A percentile compares a stretch with the other conserved stretches of the same genome.
Evolutionary conservation across 2,888 invertebrate genomes (phyloP).

Genomic region (Cactoblastis cactorum): DNA sequence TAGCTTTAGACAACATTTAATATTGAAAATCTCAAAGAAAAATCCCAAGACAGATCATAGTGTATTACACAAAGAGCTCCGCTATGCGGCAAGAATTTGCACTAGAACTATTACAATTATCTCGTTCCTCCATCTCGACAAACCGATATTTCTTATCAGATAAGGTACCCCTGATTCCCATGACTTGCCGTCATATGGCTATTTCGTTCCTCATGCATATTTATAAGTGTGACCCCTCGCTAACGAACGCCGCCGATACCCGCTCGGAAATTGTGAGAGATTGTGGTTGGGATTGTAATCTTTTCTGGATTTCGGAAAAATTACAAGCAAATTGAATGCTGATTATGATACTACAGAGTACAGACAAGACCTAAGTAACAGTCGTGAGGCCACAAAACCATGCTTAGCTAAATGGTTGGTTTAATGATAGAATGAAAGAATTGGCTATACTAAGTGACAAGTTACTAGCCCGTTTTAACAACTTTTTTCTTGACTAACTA

Average conservation of each 20-base stretch:
- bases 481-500: too few species aligned
- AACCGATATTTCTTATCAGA: conserved; percentile 14
- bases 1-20: too few species aligned
- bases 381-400: too few species aligned
- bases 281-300: conserved; percentile 4
- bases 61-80: not conserved
- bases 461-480: too few species aligned
- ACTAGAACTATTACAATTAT: not conserved
- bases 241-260: conserved; percentile 23
- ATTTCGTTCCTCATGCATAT: conserved; percentile 52
- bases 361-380: not conserved
- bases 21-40: too few species aligned
- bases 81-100: not conserved
- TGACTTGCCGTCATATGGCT: conserved; percentile 38
- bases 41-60: too few species aligned
- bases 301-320: conserved; percentile 4
- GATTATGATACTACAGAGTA: too few species aligned
- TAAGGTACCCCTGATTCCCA: conserved; percentile 8
- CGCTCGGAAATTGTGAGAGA: not conserved
- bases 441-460: too few species aligned
- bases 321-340: too few species aligned
- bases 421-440: too few species aligned
- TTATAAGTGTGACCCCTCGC: conserved; percentile 35
- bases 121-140: conserved; percentile 1
- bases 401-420: too few species aligned